Base-by-base conservation (phyloP, 2,888 invertebrate genomes). In the Stenichneumon culpator region DNA sequence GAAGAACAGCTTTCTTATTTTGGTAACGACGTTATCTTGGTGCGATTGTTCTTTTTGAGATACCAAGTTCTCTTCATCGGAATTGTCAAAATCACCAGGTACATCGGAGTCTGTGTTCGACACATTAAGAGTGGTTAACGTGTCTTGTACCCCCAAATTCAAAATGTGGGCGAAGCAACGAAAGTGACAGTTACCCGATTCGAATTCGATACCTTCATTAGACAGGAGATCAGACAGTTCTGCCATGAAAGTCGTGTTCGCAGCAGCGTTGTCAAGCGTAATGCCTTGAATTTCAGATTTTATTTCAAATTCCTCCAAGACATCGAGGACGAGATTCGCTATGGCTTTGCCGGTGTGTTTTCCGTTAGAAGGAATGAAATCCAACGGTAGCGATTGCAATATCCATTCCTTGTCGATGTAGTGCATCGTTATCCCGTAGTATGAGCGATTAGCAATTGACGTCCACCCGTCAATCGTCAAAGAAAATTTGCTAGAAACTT, bases 401-500 rank as follows among this genome's bases (percentile, higher is more conserved):
- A 68, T 83, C 80, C 84, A 88, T n/a, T 86, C 65, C 2, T 79
- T 77, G 67, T 88, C 84, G 28, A 87, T 84, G 11, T 54, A 88
- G 84, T 87, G 87, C 44, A 69, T 79, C 9, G 86, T 87, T 11
- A 88, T 74, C 9, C 84, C 79, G 60, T 81, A 78, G 19, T 84
- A 86, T 3, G 75, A 84, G 68, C 78, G 25, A 16, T 65, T 73
- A 25, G 79, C 68, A 0, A 82, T 52, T 3, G 84, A 81, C 39
- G 86, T 86, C 87, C 88, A 86, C 0, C 86, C 88, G 81, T 87
- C 86, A 3, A 87, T 63, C 16, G 88, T 87, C 28, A 86, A 83
- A 28, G 86, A 82, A 68, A 88, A 78, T 47, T 84, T 82, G 2
- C 86, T 86, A 25, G 57, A 47, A 80, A 74, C 47, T 47, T 78